A percentile compares a stretch with the other conserved stretches of the same genome.
Evolutionary conservation across 2,113 vertebrate species (phyloP).

Genomic region (Phaethornis superciliosus): DNA sequence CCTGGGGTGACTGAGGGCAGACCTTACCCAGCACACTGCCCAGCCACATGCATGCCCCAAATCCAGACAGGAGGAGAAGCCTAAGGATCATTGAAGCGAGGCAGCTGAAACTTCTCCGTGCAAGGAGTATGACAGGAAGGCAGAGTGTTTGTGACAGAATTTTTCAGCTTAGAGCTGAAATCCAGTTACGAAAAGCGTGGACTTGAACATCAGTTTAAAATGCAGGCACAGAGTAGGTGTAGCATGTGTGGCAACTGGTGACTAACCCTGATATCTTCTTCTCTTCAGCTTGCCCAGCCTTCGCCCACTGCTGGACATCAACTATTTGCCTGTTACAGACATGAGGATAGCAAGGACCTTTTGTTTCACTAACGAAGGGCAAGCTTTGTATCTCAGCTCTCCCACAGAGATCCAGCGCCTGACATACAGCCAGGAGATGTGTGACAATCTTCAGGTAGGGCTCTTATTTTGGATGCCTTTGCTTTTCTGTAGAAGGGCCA

Average conservation of each 20-base stretch:
- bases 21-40: neutral
- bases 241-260: fast-evolving
- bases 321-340: conserved; percentile 93
- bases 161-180: neutral
- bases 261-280: neutral
- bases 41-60: neutral
- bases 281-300: conserved; percentile 91
- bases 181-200: neutral
- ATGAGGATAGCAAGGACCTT: conserved; percentile 98
- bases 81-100: neutral
- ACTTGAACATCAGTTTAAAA: neutral
- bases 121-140: neutral
- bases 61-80: neutral
- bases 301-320: conserved; percentile 92
- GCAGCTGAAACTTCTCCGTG: neutral
- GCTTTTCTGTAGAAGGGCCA: neutral
- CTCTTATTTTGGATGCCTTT: neutral
- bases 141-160: neutral
- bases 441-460: conserved; percentile 93
- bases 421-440: conserved; percentile 98
- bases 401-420: conserved; percentile 97
- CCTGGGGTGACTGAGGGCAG: too few relatives aligned
- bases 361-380: conserved; percentile 94
- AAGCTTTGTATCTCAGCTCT: conserved; percentile 95
- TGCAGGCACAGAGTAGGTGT: neutral